Evolutionary conservation across 2,113 vertebrate species (phyloP), one percentile per base, ranked within the genome.

Genomic region (Chauna torquata): DNA sequence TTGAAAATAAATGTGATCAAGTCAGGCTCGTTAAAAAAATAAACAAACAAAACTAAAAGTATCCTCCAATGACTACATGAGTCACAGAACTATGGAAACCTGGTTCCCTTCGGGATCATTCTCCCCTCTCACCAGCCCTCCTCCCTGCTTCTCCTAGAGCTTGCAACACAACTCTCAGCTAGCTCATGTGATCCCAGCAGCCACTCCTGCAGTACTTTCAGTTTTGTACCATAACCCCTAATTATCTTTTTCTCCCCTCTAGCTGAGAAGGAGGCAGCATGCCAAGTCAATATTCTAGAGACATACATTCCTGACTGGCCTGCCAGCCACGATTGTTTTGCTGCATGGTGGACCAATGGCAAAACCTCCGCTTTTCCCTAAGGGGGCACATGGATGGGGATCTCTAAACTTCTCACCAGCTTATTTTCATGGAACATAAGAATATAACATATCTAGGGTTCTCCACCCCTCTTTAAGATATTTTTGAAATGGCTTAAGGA

Each of bases 271-370:
- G 25, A 65, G 58, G 30, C 58, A 70, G 8, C 2, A 2, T 80
- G 82, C 36, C 76, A 90, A 80, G 54, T 44, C 38, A 69, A 62
- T 61, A 64, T 30, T 77, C 88, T 22, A 61, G 68, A 80, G 30
- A 72, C 0, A 2, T 6, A 8, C 0, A 1, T 47, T 89, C 18
- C 57, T 52, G 47, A 20, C 15, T 47, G 55, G 14, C 28, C 27
- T 38, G 62, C 12, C 69, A 94, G 47, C 52, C 52, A 19, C n/a
- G 72, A 2, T 16, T 8, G 77, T n/a, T 69, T 44, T 16, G 27
- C 9, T 55, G 11, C 3, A 7, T 50, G 47, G 47, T 70, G n/a
- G n/a, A 25, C 34, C 34, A 50, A 36, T 27, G 47, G n/a, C n/a
- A 49, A 70, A 32, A 27, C 19, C 45, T 86, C 42, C 14, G 6